A percentile compares a stretch with the other conserved stretches of the same genome.
These are phyloP conservation scores for Lomographa bimaculata DNA, from an alignment of 2,888 invertebrate genomes.

Conservation along the genomic window DNA sequence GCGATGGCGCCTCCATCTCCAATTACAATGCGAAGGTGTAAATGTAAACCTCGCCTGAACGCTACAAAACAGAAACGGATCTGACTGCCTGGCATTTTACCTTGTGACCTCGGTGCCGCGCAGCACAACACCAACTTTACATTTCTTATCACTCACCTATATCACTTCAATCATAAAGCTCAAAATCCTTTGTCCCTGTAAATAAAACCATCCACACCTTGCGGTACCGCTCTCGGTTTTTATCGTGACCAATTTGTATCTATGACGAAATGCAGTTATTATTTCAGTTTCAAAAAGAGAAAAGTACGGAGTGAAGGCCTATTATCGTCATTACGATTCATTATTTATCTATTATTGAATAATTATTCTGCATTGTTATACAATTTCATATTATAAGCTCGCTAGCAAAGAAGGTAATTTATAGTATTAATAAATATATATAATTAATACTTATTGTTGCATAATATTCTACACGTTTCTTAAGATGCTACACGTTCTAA, in stretches of 20 bases:
- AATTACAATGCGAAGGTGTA: slow-evolving; percentile 21
- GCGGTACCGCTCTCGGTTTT: slow-evolving; percentile 41
- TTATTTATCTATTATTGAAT: slow-evolving; percentile 21
- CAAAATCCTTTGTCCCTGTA: slow-evolving; percentile 34
- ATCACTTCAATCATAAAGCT: slow-evolving; percentile 24
- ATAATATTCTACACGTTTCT: too few species aligned
- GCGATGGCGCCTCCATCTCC: background rate
- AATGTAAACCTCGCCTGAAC: slow-evolving; percentile 34
- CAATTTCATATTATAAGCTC: slow-evolving; percentile 18
- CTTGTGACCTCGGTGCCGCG: slow-evolving; percentile 65
- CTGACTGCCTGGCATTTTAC: slow-evolving; percentile 69
- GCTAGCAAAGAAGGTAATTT: slow-evolving; percentile 21
- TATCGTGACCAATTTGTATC: slow-evolving; percentile 59
- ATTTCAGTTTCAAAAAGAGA: slow-evolving; percentile 20
- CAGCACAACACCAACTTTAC: slow-evolving; percentile 52
- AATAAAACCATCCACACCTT: slow-evolving; percentile 44
- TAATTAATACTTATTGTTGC: too few species aligned
- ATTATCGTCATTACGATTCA: slow-evolving; percentile 25
- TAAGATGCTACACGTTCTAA: too few species aligned
- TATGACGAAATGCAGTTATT: slow-evolving; percentile 52
- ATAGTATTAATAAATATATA: too few species aligned
- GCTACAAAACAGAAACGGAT: slow-evolving; percentile 55
- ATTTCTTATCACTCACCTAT: slow-evolving; percentile 37
- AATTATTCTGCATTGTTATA: slow-evolving; percentile 19
- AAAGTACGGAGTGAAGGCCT: slow-evolving; percentile 16